phyloP scores from a whole-genome alignment of 2,888 invertebrate species.

The Latrodectus hesperus region DNA sequence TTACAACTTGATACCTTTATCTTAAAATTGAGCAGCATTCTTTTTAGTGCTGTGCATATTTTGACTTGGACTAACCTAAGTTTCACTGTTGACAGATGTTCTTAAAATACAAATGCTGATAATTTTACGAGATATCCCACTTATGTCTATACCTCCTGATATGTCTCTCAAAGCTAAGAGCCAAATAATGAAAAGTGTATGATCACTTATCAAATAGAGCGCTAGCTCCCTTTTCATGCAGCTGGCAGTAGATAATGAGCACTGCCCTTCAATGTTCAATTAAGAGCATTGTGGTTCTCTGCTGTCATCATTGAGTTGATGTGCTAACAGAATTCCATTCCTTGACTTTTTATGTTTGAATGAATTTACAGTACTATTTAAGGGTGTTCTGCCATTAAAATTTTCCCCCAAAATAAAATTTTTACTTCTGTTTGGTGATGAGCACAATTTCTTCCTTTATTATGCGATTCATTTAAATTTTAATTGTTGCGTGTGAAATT shows the following conservation, averaged over 20 bases:
- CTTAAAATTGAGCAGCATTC: constrained; percentile 60
- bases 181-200: constrained; percentile 65
- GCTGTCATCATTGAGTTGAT: constrained; percentile 21
- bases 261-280: constrained; percentile 38
- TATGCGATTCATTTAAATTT: constrained; percentile 19
- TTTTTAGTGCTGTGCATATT: constrained; percentile 52
- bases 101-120: constrained; percentile 53
- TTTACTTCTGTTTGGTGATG: constrained; percentile 61
- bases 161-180: constrained; percentile 61
- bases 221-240: constrained; percentile 54
- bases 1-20: constrained; percentile 53
- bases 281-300: constrained; percentile 27
- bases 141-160: constrained; percentile 66
- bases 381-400: constrained; percentile 46
- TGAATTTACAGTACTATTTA: constrained; percentile 28
- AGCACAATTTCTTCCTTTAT: constrained; percentile 27
- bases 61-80: constrained; percentile 64
- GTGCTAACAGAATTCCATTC: constrained; percentile 32
- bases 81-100: constrained; percentile 68
- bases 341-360: constrained; percentile 31
- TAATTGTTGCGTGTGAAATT: neutral
- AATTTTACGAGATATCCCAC: constrained; percentile 67
- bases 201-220: constrained; percentile 67
- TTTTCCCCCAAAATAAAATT: constrained; percentile 5
- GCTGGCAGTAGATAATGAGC: constrained; percentile 54